Base-by-base conservation (phyloP, 2,888 invertebrate species). In the Labia minor region DNA sequence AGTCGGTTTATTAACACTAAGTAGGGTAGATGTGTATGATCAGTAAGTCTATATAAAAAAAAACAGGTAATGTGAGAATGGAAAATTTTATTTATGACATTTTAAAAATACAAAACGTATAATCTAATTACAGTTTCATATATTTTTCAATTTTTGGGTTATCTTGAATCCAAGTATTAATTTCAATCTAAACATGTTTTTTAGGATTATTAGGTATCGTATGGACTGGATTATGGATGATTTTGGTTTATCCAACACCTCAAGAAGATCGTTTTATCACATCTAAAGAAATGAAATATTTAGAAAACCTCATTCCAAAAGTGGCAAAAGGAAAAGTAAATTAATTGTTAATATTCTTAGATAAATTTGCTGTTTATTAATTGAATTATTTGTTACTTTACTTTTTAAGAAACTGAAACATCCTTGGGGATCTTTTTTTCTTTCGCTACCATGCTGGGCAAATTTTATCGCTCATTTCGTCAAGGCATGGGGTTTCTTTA, bases 401-500 rank as follows among this genome's bases (percentile, higher is more conserved):
- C 6, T 49, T 49, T 49, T 49, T 49, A 3, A 49, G 49, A 16
- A 49, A 11, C 16, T 49, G 4, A 49, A 49, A 14, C 49, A 49
- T 16, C 49, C 49, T 4, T 49, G 49, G 49, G 49, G 49, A n/a
- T 11, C 49, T 11, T 49, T 49, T 33, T 49, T 49, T 49, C 49
- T 49, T 16, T 49, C 49, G 14, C 49, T 49, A 3, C 49, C 49
- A 3, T 49, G 49, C 16, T 49, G 49, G 49, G 49, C 49, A 14
- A 49, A n/a, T 49, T 49, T 49, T 16, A 49, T 49, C 49, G 16
- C 49, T 11, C 49, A 49, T 16, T 49, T 49, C 49, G 16, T 49
- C 49, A 49, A 49, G 14, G 49, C 49, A 11, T 49, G 49, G 49
- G 49, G 49, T 49, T 49, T 49, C 49, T 49, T 49, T 49, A 49